These are phyloP conservation scores for Celastrina argiolus DNA, from an alignment of 2,888 invertebrate species.

Conservation along the genomic window DNA sequence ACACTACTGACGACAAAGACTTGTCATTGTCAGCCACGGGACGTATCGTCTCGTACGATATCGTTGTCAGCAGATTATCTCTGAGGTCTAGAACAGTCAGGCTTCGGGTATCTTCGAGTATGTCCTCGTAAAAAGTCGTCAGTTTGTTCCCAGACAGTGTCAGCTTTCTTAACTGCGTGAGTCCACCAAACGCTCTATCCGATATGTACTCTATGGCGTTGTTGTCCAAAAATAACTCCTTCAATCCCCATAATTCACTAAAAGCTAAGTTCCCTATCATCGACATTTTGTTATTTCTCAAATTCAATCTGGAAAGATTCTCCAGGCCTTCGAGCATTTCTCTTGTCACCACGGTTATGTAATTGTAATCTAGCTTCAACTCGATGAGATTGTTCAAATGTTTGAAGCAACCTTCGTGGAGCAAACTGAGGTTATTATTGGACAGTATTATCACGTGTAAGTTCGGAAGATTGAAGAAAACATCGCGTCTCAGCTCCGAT, in stretches of 20 bases:
- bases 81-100: constrained; percentile 86
- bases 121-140: constrained; percentile 82
- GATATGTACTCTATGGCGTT: constrained; percentile 84
- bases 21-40: constrained; percentile 86
- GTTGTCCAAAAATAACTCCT: constrained; percentile 83
- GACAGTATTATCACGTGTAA: constrained; percentile 87
- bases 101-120: constrained; percentile 83
- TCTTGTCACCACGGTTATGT: constrained; percentile 84
- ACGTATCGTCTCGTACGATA: constrained; percentile 85
- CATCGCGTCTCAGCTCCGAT: constrained; percentile 83
- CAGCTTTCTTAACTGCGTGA: constrained; percentile 83
- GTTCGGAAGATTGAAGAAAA: constrained; percentile 85
- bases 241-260: constrained; percentile 84
- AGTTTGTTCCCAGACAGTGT: constrained; percentile 86
- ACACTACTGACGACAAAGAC: constrained; percentile 83
- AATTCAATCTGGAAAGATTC: constrained; percentile 83
- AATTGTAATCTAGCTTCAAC: constrained; percentile 87
- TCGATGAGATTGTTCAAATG: constrained; percentile 85
- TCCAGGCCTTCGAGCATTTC: constrained; percentile 87
- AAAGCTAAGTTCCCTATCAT: constrained; percentile 89
- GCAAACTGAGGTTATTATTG: constrained; percentile 88
- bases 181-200: constrained; percentile 85
- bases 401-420: constrained; percentile 91
- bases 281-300: constrained; percentile 85
- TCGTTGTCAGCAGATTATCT: constrained; percentile 85